phyloP scores from a whole-genome alignment of 2,113 vertebrate species.

The Xiphorhynchus elegans region DNA sequence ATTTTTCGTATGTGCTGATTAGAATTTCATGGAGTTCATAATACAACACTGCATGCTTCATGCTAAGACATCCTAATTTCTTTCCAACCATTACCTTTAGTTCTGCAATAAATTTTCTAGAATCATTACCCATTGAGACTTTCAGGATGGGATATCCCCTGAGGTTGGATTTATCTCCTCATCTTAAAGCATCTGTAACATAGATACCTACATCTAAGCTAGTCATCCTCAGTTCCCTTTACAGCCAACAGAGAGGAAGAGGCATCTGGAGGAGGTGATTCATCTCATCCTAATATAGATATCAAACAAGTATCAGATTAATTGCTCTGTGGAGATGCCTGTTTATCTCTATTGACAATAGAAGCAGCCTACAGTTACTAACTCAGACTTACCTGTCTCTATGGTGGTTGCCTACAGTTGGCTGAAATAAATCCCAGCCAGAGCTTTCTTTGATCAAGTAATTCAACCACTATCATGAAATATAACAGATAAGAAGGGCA shows the following conservation, averaged over 20 bases:
- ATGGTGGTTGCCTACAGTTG: conserved; percentile 18
- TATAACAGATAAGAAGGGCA: conserved; percentile 1
- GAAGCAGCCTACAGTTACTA: conserved; percentile 47
- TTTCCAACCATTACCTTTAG: neutral
- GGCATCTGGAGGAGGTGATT: conserved; percentile 5
- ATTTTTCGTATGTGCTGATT: neutral
- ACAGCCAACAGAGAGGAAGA: conserved; percentile 10
- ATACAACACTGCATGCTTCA: neutral
- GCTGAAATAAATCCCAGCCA: conserved; percentile 27
- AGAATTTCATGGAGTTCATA: neutral
- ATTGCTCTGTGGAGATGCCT: conserved; percentile 42
- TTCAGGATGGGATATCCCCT: neutral
- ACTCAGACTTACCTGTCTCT: conserved; percentile 19
- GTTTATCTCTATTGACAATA: conserved; percentile 52
- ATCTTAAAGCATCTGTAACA: neutral
- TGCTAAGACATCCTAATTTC: neutral
- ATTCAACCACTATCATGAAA: conserved; percentile 15
- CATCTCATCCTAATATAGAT: conserved; percentile 35
- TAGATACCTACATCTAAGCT: neutral
- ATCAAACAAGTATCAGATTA: conserved; percentile 38
- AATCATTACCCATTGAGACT: neutral
- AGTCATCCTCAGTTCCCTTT: neutral
- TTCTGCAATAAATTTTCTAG: neutral
- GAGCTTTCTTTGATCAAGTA: conserved; percentile 46
- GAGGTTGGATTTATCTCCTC: conserved; percentile 16